phyloP scores from a whole-genome alignment of 2,888 invertebrate species.

The Exocentrus adspersus region DNA sequence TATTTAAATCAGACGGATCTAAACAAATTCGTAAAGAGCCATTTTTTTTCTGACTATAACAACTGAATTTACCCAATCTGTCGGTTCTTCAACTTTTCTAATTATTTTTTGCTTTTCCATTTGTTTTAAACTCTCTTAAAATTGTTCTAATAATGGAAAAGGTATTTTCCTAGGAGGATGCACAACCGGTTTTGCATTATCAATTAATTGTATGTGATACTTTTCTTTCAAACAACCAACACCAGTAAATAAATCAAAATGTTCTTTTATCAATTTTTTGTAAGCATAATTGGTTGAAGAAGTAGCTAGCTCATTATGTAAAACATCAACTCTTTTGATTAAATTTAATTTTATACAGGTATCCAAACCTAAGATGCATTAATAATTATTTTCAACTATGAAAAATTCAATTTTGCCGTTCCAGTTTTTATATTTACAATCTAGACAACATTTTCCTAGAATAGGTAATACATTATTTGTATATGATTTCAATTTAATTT shows the following conservation, averaged over 20 bases:
- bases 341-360: slow-evolving; percentile 11
- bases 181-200: background rate
- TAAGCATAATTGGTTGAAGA: background rate
- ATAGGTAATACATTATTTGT: slow-evolving; percentile 23
- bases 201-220: slow-evolving; percentile 21
- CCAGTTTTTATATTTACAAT: slow-evolving; percentile 16
- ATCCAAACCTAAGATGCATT: slow-evolving; percentile 17
- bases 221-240: slow-evolving; percentile 20
- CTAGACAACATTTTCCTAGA: slow-evolving; percentile 6
- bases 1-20: slow-evolving; percentile 42
- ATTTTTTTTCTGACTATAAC: slow-evolving; percentile 26
- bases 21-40: slow-evolving; percentile 29
- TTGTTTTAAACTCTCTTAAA: background rate
- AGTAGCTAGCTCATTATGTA: background rate
- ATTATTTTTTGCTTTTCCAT: slow-evolving; percentile 18
- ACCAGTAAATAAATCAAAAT: slow-evolving; percentile 19
- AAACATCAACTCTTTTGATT: slow-evolving; percentile 15
- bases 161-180: slow-evolving; percentile 3
- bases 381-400: slow-evolving; percentile 6
- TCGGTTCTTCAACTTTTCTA: slow-evolving; percentile 22
- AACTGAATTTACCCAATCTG: slow-evolving; percentile 28
- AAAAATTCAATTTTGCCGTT: slow-evolving; percentile 14
- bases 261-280: background rate
- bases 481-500: slow-evolving; percentile 21
- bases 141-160: slow-evolving; percentile 5